Base-by-base conservation (phyloP, 2,888 invertebrate species). In the Psylliodes chrysocephalus region DNA sequence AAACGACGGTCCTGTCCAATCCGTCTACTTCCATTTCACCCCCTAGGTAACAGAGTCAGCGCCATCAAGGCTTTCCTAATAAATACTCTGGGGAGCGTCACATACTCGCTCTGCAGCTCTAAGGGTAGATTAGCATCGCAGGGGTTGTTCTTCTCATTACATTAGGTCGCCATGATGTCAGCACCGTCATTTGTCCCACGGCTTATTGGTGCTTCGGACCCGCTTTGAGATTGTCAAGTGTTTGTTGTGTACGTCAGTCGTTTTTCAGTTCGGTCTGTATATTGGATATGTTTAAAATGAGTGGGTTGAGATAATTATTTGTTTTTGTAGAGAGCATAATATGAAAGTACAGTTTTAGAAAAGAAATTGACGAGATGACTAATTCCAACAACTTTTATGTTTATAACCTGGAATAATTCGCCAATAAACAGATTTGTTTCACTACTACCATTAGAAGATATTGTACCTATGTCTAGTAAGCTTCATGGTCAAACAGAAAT, bases 141-240 rank as follows among this genome's bases (percentile, higher is more conserved):
- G 63, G 63, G 63, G 63, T 46, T 56, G 62, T 47, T 57, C 63
- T 75, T 75, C 63, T 75, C 76, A 74, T 74, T 76, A 72, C 74
- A 73, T 74, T 75, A 73, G 73, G 74, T 71, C 73, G 76, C 76
- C 76, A 76, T 76, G 68, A 70, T 73, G 74, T 18, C 72, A 72
- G 53, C 54, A 53, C 52, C 56, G 64, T 65, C 64, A 47, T 56
- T 56, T 47, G 57, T 57, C 28, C 65, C 54, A 53, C 68, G 56
- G 71, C 71, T 66, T 47, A 68, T 69, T 70, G 69, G 70, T 68
- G 60, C 62, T 67, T 63, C 60, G 64, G 63, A 56, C 55, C n/a
- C 33, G 56, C 57, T 63, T 57, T 57, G 44, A 22, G 14, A 55
- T 55, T 55, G 54, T 55, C 49, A 59, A 59, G 59, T 54, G 54